Percentiles rank a stretch among this genome's conserved stretches.
These are phyloP conservation scores for Morinoia aosen DNA, from an alignment of 2,888 invertebrate species.

Conservation along the genomic window DNA sequence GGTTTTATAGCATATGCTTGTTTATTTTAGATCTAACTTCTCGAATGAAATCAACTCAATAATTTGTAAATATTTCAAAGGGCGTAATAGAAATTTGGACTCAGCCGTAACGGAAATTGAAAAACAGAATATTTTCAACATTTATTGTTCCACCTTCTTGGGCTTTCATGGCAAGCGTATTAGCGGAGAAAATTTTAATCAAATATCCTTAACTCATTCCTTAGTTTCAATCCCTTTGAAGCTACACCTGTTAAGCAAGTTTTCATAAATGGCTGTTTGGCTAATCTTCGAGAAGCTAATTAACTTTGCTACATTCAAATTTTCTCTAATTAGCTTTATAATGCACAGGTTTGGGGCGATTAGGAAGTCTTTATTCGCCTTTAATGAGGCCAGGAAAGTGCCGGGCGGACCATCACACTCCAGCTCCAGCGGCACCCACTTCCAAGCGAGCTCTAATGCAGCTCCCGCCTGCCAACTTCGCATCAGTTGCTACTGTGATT, in stretches of 20 bases:
- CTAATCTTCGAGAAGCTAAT: background rate
- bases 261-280: background rate
- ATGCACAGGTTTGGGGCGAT: background rate
- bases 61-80: too few relatives aligned
- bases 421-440: background rate
- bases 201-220: background rate
- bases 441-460: background rate
- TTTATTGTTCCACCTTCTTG: background rate
- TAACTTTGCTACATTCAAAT: constrained; percentile 12
- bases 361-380: constrained; percentile 10
- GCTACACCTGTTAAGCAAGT: background rate
- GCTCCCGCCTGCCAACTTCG: background rate
- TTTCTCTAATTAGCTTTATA: constrained; percentile 21
- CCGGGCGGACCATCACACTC: background rate
- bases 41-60: too few relatives aligned
- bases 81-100: too few relatives aligned
- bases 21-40: too few relatives aligned
- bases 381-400: background rate
- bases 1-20: too few relatives aligned
- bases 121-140: background rate
- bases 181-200: background rate
- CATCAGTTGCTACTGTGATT: background rate
- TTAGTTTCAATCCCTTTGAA: background rate
- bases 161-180: background rate
- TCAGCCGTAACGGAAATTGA: background rate